Percentiles rank a stretch among this genome's conserved stretches.
These are phyloP conservation scores for Epinotia demarniana DNA, from an alignment of 2,888 invertebrate species.

Conservation along the genomic window DNA sequence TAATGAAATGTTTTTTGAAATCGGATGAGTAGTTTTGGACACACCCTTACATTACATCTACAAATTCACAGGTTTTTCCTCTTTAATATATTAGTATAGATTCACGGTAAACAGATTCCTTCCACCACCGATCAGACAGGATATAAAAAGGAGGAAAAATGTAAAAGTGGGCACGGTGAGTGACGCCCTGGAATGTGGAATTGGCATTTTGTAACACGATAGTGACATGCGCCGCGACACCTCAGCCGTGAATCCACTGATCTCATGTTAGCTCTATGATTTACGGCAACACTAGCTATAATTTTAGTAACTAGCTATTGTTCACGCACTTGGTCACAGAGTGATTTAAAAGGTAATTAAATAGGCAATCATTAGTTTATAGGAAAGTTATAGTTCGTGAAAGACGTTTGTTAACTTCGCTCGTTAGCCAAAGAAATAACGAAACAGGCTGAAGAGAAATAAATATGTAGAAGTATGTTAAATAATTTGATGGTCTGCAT, in stretches of 20 bases:
- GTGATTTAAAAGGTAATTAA: not conserved
- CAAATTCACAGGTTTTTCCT: no score
- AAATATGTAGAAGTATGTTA: not conserved
- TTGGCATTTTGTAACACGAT: constrained; percentile 37
- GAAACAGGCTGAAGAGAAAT: not conserved
- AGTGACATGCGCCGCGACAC: constrained; percentile 45
- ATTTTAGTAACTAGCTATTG: constrained; percentile 2
- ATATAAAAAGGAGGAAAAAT: constrained; percentile 23
- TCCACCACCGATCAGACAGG: not conserved
- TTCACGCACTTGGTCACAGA: not conserved
- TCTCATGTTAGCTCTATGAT: constrained; percentile 27
- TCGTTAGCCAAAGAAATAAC: not conserved
- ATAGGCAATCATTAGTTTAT: not conserved
- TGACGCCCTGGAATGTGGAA: constrained; percentile 58
- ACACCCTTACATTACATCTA: no score
- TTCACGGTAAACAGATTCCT: not conserved
- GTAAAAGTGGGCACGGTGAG: constrained; percentile 48
- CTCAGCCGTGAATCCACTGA: constrained; percentile 56
- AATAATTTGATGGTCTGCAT: not conserved
- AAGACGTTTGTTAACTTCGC: not conserved
- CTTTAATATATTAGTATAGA: not conserved
- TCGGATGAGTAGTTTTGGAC: no score
- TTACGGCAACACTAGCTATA: constrained; percentile 28
- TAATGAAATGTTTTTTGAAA: no score
- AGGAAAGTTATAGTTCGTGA: not conserved